These are phyloP conservation scores for Bradypodion pumilum DNA, from an alignment of 2,797 vertebrate species.

Conservation along the genomic window DNA sequence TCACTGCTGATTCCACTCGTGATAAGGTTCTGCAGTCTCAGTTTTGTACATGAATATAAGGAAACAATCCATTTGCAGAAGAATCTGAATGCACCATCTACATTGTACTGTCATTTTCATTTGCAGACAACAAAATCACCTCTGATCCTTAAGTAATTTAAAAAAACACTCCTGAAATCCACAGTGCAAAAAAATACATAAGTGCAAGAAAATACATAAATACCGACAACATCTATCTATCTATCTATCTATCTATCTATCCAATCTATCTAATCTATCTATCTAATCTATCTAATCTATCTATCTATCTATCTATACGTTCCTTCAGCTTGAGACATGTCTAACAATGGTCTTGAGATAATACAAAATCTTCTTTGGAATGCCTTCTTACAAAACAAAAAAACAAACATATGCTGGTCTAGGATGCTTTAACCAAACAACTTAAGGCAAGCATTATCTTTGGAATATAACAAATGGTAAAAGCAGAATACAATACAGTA, in stretches of 20 bases:
- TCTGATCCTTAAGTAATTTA: slow-evolving; percentile 47
- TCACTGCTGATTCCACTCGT: background rate
- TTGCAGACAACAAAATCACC: slow-evolving; percentile 41
- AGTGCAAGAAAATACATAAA: slow-evolving; percentile 55
- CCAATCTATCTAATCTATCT: too few species aligned
- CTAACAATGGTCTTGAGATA: background rate
- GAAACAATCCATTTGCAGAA: background rate
- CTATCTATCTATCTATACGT: too few species aligned
- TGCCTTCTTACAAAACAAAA: background rate
- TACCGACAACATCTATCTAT: background rate
- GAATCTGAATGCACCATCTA: background rate
- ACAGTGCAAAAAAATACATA: slow-evolving; percentile 48
- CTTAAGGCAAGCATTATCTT: background rate
- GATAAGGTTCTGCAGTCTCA: background rate
- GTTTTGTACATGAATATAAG: background rate
- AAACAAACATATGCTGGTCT: background rate
- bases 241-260: too few species aligned
- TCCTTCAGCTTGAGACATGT: background rate
- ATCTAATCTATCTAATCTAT: too few species aligned
- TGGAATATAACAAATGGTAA: background rate
- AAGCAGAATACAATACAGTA: too few species aligned
- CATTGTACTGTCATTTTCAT: slow-evolving; percentile 12
- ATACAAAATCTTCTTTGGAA: background rate
- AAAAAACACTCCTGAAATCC: slow-evolving; percentile 47
- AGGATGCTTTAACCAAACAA: background rate